These are phyloP conservation scores for Rhodophaea formosa DNA, from an alignment of 2,888 invertebrate species.

Conservation along the genomic window DNA sequence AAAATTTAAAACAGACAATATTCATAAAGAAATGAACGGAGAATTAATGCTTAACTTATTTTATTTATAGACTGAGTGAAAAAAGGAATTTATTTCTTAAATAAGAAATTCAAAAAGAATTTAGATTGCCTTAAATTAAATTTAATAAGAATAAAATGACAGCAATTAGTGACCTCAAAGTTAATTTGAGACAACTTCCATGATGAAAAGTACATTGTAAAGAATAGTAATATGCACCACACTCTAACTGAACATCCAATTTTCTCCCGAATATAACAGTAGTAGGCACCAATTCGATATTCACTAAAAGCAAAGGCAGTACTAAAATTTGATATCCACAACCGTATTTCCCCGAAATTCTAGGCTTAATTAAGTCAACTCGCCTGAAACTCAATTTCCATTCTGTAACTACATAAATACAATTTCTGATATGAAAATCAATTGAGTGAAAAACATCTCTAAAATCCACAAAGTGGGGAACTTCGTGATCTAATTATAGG, in stretches of 20 bases:
- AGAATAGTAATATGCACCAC: no score
- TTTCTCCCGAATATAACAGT: no score
- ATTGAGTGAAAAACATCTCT: constrained; percentile 26
- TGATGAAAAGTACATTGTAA: no score
- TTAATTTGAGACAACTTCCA: no score
- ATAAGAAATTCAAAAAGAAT: no score
- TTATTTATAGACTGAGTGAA: no score
- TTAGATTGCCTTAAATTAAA: no score
- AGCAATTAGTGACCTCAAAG: no score
- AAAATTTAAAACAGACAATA: constrained; percentile 10
- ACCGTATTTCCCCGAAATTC: not conserved
- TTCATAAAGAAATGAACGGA: not conserved
- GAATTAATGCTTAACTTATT: no score
- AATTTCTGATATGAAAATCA: constrained; percentile 26
- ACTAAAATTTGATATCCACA: not conserved
- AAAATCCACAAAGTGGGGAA: constrained; percentile 29
- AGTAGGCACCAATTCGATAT: not conserved
- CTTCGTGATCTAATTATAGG: constrained; percentile 34
- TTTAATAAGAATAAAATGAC: no score
- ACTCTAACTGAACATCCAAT: no score
- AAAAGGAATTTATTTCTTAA: no score
- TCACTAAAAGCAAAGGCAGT: not conserved
- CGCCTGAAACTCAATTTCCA: constrained; percentile 20
- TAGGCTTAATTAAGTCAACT: constrained; percentile 20
- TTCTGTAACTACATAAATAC: constrained; percentile 21